Conservation (phyloP, 2,888 invertebrate genomes). For the Zhuqinia jingwanae region DNA sequence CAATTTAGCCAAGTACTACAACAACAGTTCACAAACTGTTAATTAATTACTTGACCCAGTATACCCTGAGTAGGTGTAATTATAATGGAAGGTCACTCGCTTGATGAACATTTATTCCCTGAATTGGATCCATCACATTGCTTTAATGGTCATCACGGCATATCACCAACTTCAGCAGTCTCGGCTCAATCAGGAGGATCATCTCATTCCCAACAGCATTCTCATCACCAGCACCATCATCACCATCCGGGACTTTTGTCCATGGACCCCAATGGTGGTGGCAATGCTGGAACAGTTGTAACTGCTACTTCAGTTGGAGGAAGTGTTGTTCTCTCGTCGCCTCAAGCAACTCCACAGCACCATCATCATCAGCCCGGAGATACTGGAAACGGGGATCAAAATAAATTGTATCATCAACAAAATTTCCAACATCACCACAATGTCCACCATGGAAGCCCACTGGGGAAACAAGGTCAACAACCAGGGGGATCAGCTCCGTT, state of each 20-base stretch:
- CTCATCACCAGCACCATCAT: conserved; percentile 71
- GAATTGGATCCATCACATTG: conserved; percentile 79
- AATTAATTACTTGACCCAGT: conserved; percentile 70
- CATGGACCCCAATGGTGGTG: conserved; percentile 67
- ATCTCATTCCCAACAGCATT: conserved; percentile 71
- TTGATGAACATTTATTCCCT: conserved; percentile 79
- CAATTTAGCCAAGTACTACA: conserved; percentile 38
- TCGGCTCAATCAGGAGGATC: conserved; percentile 52
- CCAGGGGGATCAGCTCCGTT: conserved; percentile 69
- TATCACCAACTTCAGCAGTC: conserved; percentile 56
- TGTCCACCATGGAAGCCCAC: conserved; percentile 25
- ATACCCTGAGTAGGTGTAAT: conserved; percentile 63
- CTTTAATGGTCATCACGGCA: conserved; percentile 78
- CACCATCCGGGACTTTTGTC: conserved; percentile 71
- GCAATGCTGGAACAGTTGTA: conserved; percentile 38
- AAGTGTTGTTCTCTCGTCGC: conserved; percentile 46
- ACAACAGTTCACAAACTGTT: conserved; percentile 32
- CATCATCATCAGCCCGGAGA: conserved; percentile 62
- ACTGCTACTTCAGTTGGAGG: conserved; percentile 28
- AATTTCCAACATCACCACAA: conserved; percentile 61
- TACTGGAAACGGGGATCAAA: conserved; percentile 37
- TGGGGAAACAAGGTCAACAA: conserved; percentile 55
- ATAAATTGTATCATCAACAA: conserved; percentile 61
- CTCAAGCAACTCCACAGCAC: conserved; percentile 62
- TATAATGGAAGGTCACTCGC: conserved; percentile 79